Evolutionary conservation across 2,888 invertebrate species (phyloP), one percentile per base, ranked within the genome.

Genomic region (Aporophyla lueneburgensis): DNA sequence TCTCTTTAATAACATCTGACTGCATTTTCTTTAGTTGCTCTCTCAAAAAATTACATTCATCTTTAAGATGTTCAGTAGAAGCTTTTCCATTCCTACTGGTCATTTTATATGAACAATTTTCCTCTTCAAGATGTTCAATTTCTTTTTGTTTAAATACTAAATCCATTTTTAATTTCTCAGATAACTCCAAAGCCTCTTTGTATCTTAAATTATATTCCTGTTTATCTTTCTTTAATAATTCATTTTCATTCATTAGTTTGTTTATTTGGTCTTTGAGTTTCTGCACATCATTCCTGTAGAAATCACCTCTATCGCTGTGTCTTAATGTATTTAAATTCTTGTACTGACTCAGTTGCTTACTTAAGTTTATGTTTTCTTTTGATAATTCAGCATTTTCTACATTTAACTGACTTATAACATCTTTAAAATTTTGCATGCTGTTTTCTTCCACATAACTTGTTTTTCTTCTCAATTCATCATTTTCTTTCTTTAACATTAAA

Each of bases 11-110:
- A 24, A 96, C 92, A 92, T 96, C 96, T 71, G 93, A 92, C 89
- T 97, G 96, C 91, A 96, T 92, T 87, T 91, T 94, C 88, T 95
- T 96, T 63, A 97, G 93, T 91, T 96, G 95, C 78, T 97, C 96
- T 80, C 92, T 94, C 80, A 97, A 91, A 88, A 94, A 94, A 70
- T 93, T 91, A 88, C 96, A 96, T 88, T 96, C 96, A 68, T 96
- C 96, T 91, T 89, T 94, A 58, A 96, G 89, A 81, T 95, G 95
- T 66, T 96, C 95, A 76, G 92, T 90, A 78, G 96, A 96, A 74
- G 95, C 96, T 90, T 93, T 95, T 12, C 95, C 95, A 88, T 93
- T 95, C 90, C 94, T 91, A 82, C 93, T 93, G 24, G 95, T 95
- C 93, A 95, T 94, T 92, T 95, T 96, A 84, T 95, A 96, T 68